phyloP scores from a whole-genome alignment of 2,113 vertebrate species.

The Oceanites oceanicus region DNA sequence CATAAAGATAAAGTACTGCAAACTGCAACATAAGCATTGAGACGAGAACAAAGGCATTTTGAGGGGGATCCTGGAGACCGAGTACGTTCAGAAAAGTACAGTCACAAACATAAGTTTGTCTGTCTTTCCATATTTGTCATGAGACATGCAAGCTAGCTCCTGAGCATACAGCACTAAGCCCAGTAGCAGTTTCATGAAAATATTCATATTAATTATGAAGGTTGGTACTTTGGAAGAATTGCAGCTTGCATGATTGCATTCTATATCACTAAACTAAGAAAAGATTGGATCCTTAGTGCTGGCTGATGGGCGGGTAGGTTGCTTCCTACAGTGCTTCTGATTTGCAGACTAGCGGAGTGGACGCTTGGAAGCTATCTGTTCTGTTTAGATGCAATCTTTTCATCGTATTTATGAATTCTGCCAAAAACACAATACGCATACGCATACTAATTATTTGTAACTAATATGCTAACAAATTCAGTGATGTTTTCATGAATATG shows the following conservation, averaged over 20 bases:
- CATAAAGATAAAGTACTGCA: background rate
- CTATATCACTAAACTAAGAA: background rate
- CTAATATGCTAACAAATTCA: background rate
- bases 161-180: accelerated
- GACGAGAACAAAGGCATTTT: background rate
- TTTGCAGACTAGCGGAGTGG: background rate
- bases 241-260: background rate
- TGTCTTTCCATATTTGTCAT: background rate
- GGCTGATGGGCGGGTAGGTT: background rate
- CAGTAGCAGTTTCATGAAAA: background rate
- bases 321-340: background rate
- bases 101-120: background rate
- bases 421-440: background rate
- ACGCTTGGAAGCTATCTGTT: background rate
- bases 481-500: background rate
- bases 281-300: background rate
- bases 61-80: background rate
- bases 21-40: background rate
- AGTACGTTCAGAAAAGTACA: background rate
- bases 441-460: background rate
- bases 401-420: background rate
- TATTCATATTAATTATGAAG: background rate
- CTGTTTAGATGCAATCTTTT: background rate
- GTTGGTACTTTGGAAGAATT: background rate
- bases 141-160: background rate